phyloP scores from a whole-genome alignment of 2,888 invertebrate species.

The Dasysyrphus albostriatus region DNA sequence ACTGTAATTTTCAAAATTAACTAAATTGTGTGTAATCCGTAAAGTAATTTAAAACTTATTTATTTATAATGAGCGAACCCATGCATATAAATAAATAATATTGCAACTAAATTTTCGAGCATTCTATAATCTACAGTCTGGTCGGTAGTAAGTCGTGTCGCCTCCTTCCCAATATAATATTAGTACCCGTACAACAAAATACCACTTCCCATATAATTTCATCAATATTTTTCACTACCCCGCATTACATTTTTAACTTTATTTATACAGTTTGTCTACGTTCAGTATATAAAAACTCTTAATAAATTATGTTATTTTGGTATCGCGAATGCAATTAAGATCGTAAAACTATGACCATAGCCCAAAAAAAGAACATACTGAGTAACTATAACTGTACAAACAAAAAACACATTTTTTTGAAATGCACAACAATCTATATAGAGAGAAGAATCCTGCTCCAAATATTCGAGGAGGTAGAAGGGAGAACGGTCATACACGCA shows the following conservation, averaged over 20 bases:
- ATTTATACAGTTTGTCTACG: constrained; percentile 15
- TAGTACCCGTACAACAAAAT: neutral
- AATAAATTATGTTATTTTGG: constrained; percentile 60
- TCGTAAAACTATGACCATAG: constrained; percentile 33
- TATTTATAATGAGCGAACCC: no score
- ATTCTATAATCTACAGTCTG: no score
- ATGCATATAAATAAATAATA: no score
- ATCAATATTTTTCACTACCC: constrained; percentile 6
- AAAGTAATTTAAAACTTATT: no score
- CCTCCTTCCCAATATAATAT: no score
- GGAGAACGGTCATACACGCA: no score
- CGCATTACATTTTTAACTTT: constrained; percentile 1
- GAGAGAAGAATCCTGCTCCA: neutral
- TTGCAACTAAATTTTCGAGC: no score
- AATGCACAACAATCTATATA: no score
- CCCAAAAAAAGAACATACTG: neutral
- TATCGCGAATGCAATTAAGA: constrained; percentile 62
- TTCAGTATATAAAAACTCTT: constrained; percentile 4
- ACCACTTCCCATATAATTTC: constrained; percentile 7
- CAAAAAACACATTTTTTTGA: neutral
- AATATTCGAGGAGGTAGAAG: neutral
- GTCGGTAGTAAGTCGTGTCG: no score
- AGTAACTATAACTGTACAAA: neutral
- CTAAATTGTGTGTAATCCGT: no score
- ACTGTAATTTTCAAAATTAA: no score